Conservation (phyloP, 1,140 invertebrate species). For the Panagrolaimus sp. region DNA sequence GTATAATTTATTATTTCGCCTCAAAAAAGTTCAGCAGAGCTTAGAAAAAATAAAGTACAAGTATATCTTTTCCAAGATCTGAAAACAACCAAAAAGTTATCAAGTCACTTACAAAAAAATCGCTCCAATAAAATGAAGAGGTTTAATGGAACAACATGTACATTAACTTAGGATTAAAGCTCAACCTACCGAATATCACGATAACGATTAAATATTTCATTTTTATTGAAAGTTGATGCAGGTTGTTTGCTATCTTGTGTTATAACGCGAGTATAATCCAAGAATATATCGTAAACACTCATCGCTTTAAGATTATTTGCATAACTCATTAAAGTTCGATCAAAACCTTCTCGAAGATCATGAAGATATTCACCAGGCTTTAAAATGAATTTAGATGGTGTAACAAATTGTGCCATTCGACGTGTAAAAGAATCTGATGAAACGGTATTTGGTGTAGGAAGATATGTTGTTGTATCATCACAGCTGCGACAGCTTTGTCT, state of each 20-base stretch:
- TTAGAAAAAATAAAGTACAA: no score
- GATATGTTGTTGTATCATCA: no score
- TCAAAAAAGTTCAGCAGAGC: no score
- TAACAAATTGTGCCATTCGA: conserved; percentile 4
- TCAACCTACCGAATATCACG: conserved; percentile 30
- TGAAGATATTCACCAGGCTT: conserved; percentile 26
- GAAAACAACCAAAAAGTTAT: no score
- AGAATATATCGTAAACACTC: conserved; percentile 38
- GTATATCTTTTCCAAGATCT: no score
- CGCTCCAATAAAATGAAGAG: no score
- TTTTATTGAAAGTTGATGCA: conserved; percentile 20
- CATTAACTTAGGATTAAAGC: no score
- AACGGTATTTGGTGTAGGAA: no score
- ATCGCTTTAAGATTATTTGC: conserved; percentile 23
- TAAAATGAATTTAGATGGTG: conserved; percentile 14
- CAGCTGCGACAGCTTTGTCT: no score
- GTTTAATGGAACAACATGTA: no score
- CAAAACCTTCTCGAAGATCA: conserved; percentile 15
- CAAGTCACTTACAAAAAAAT: no score
- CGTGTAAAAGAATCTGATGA: neutral
- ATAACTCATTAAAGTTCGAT: conserved; percentile 8
- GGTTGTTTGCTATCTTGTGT: conserved; percentile 29
- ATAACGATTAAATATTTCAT: conserved; percentile 33
- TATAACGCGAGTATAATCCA: conserved; percentile 36
- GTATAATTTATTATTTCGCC: no score